These are phyloP conservation scores for Teleiodes luculella DNA, from an alignment of 2,888 invertebrate species.

Conservation along the genomic window DNA sequence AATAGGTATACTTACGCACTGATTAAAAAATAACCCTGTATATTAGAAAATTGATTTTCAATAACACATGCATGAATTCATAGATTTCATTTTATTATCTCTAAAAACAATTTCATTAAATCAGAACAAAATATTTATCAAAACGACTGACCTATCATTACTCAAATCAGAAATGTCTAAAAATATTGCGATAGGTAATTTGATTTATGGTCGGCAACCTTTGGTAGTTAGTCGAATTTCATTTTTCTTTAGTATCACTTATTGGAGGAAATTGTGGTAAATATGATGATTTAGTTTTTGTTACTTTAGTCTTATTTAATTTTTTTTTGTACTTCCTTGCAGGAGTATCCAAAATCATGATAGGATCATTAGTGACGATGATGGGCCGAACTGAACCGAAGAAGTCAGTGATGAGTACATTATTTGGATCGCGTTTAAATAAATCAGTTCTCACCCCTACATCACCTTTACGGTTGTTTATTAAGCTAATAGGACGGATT, in stretches of 20 bases:
- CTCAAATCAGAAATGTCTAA: too few relatives aligned
- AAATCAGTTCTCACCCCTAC: constrained; percentile 95
- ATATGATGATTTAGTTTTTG: constrained; percentile 63
- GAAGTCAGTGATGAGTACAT: constrained; percentile 97
- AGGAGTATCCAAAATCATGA: constrained; percentile 59
- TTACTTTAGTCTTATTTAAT: too few relatives aligned
- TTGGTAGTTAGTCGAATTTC: not conserved
- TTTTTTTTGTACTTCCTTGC: constrained; percentile 45
- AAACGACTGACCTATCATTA: too few relatives aligned
- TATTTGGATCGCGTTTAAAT: constrained; percentile 89
- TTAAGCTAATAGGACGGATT: constrained; percentile 29
- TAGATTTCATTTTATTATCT: too few relatives aligned
- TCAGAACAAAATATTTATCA: too few relatives aligned
- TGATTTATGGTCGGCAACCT: too few relatives aligned
- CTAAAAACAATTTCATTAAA: too few relatives aligned
- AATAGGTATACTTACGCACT: too few relatives aligned
- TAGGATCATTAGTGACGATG: constrained; percentile 81
- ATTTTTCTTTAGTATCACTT: constrained; percentile 50
- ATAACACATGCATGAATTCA: too few relatives aligned
- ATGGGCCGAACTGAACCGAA: constrained; percentile 96
- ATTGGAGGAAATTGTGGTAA: constrained; percentile 61
- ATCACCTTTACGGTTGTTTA: constrained; percentile 73
- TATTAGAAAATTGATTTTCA: too few relatives aligned
- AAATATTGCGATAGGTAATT: too few relatives aligned
- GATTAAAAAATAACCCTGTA: too few relatives aligned